These are phyloP conservation scores for Syncerus caffer DNA, from an alignment of 2,797 vertebrate genomes.

Conservation along the genomic window DNA sequence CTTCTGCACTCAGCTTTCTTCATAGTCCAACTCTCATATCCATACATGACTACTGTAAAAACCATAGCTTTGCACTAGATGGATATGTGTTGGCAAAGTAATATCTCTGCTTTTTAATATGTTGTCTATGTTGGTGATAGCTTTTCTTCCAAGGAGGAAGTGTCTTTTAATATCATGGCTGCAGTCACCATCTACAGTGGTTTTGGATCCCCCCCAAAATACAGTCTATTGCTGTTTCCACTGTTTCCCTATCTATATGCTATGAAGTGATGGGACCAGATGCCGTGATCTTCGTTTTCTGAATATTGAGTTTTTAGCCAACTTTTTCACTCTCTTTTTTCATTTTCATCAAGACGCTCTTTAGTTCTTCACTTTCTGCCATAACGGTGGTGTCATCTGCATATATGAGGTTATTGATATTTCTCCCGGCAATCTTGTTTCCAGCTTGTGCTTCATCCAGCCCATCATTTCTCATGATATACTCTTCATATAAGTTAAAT, in stretches of 20 bases:
- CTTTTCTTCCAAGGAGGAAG: not conserved
- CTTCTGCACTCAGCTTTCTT: accelerated
- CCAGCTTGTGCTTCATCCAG: not conserved
- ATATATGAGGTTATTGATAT: not conserved
- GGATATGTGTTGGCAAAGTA: not conserved
- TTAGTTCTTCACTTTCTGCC: not conserved
- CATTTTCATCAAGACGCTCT: not conserved
- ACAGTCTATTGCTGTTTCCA: not conserved
- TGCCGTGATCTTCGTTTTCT: not conserved
- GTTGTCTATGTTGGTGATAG: not conserved
- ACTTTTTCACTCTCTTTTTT: not conserved
- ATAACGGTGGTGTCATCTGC: not conserved
- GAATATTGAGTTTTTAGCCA: not conserved
- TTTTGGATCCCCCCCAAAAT: accelerated
- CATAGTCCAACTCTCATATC: not conserved
- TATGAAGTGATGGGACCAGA: not conserved
- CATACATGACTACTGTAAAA: not conserved
- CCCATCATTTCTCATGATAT: not conserved
- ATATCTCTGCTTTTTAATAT: not conserved
- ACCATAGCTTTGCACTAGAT: not conserved
- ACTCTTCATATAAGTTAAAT: not conserved
- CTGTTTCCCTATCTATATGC: not conserved
- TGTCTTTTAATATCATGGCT: not conserved
- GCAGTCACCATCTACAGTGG: not conserved
- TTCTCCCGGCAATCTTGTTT: not conserved